Conservation (phyloP, 2,113 vertebrate species). For the Anarhynchus alexandrinus region DNA sequence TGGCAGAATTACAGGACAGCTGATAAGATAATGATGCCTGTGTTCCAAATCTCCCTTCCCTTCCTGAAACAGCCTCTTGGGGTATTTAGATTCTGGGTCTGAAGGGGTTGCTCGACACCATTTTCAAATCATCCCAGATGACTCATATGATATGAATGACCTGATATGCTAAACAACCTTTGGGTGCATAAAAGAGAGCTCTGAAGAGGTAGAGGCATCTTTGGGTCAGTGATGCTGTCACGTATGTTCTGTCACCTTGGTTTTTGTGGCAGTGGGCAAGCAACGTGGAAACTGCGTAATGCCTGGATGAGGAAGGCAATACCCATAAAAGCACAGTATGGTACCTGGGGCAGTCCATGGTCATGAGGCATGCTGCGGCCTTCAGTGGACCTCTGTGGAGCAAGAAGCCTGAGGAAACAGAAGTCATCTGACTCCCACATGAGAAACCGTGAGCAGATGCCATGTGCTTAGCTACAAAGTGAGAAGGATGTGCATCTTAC, state of each 20-base stretch:
- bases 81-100: background rate
- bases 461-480: background rate
- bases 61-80: background rate
- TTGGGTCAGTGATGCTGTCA: background rate
- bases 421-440: background rate
- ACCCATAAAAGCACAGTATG: background rate
- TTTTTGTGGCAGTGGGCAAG: background rate
- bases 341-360: background rate
- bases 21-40: constrained; percentile 2
- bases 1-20: background rate
- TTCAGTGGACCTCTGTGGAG: background rate
- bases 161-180: background rate
- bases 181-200: background rate
- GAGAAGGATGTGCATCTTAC: background rate
- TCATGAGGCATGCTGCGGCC: background rate
- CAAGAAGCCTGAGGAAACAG: background rate
- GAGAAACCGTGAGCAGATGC: background rate
- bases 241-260: background rate
- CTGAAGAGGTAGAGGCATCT: background rate
- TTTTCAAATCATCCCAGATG: background rate
- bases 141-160: background rate
- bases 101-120: background rate
- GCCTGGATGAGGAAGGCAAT: background rate
- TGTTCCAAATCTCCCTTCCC: background rate
- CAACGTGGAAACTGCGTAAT: background rate